These are phyloP conservation scores for Stegodyphus dumicola DNA, from an alignment of 1,140 invertebrate species.

Conservation along the genomic window DNA sequence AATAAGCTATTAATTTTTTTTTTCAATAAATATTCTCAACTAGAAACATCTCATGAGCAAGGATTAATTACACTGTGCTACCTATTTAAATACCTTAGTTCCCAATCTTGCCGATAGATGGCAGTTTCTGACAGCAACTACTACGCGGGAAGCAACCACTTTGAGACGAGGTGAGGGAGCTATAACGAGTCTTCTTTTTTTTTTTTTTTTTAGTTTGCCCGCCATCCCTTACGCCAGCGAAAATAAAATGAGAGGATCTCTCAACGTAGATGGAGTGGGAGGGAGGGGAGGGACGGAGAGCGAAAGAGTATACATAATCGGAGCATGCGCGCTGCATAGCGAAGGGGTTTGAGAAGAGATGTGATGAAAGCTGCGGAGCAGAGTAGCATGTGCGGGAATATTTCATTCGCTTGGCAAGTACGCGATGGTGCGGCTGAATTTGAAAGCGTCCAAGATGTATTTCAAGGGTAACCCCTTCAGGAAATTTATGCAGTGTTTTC, in stretches of 20 bases:
- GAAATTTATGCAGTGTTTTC: too few relatives aligned
- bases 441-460: too few relatives aligned
- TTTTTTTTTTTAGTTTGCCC: background rate
- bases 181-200: background rate
- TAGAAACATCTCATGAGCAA: too few relatives aligned
- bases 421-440: too few relatives aligned
- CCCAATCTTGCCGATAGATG: background rate
- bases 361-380: background rate
- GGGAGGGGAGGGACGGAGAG: background rate
- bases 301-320: background rate
- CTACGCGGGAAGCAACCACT: slow-evolving; percentile 18
- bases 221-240: background rate
- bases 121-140: slow-evolving; percentile 9
- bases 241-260: slow-evolving; percentile 2
- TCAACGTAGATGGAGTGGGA: background rate
- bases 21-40: too few relatives aligned
- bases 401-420: too few relatives aligned
- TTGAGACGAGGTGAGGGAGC: slow-evolving; percentile 24
- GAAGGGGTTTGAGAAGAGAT: background rate
- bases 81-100: background rate
- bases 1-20: too few relatives aligned
- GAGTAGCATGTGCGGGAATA: too few relatives aligned
- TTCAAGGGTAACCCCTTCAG: too few relatives aligned
- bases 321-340: background rate
- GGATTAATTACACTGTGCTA: too few relatives aligned